phyloP scores from a whole-genome alignment of 64 coral and sea anemone genomes.

The Acropora yongei region DNA sequence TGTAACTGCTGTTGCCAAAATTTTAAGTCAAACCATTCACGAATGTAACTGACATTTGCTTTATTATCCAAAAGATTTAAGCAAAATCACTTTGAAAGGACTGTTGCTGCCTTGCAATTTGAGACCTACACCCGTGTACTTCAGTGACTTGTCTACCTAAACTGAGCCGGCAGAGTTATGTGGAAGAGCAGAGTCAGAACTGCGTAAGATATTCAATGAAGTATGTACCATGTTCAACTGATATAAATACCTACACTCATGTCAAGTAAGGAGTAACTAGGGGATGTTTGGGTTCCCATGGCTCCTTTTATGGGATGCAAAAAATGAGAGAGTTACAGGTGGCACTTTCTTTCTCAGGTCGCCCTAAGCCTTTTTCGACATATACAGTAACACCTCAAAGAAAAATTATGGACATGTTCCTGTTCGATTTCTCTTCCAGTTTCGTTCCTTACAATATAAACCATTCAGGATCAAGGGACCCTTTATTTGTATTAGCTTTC shows the following conservation, averaged over 20 bases:
- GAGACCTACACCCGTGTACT: not conserved
- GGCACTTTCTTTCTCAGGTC: not conserved
- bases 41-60: not conserved
- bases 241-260: not conserved
- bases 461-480: not conserved
- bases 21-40: slow-evolving; percentile 16
- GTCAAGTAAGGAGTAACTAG: not conserved
- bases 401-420: not conserved
- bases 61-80: slow-evolving; percentile 20
- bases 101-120: slow-evolving; percentile 3
- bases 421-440: not conserved
- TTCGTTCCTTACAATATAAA: not conserved
- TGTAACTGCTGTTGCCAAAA: not conserved
- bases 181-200: not conserved
- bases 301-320: not conserved
- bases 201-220: not conserved
- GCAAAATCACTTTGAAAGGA: slow-evolving; percentile 1
- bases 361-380: not conserved
- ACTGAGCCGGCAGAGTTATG: not conserved
- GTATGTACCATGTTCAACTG: not conserved
- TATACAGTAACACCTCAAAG: not conserved
- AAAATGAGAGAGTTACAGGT: not conserved
- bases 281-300: not conserved
- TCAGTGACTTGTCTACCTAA: not conserved
- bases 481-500: not conserved